Evolutionary conservation across 2,797 vertebrate species (phyloP).

Genomic region (Synaphobranchus kaupii): DNA sequence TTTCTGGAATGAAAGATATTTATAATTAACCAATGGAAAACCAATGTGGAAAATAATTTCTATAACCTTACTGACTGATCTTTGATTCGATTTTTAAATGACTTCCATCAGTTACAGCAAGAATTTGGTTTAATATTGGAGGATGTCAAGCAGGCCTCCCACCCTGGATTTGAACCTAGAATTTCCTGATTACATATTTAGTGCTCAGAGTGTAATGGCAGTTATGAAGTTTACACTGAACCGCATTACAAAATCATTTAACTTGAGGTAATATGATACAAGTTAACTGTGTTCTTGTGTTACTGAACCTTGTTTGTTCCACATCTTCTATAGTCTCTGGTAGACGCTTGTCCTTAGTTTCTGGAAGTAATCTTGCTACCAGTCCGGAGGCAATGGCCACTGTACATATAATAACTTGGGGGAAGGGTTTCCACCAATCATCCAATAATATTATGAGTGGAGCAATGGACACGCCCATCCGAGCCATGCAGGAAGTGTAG

Average conservation of each 20-base stretch:
- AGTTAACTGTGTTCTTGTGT: too few species aligned
- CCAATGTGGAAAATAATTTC: too few species aligned
- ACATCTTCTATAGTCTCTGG: slow-evolving; percentile 87
- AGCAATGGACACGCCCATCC: slow-evolving; percentile 81
- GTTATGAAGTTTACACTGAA: too few species aligned
- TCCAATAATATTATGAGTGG: slow-evolving; percentile 81
- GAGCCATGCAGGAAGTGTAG: slow-evolving; percentile 74
- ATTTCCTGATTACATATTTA: not conserved
- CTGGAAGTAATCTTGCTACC: slow-evolving; percentile 72
- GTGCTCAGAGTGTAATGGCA: not conserved
- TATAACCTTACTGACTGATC: not conserved
- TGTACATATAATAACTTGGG: slow-evolving; percentile 71
- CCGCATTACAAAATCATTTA: not conserved
- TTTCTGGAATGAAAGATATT: not conserved
- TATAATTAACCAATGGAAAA: not conserved
- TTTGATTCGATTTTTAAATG: too few species aligned
- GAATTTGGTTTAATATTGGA: too few species aligned
- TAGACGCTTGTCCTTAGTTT: slow-evolving; percentile 73
- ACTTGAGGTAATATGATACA: not conserved
- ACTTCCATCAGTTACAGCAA: too few species aligned
- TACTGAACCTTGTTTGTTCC: slow-evolving; percentile 65
- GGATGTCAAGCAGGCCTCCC: not conserved
- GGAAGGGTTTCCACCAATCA: slow-evolving; percentile 73
- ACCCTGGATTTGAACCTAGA: not conserved
- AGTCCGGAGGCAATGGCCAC: slow-evolving; percentile 65